Evolutionary conservation across 2,797 vertebrate species (phyloP), one percentile per base, ranked within the genome.

Genomic region (Lithobates sylvaticus): DNA sequence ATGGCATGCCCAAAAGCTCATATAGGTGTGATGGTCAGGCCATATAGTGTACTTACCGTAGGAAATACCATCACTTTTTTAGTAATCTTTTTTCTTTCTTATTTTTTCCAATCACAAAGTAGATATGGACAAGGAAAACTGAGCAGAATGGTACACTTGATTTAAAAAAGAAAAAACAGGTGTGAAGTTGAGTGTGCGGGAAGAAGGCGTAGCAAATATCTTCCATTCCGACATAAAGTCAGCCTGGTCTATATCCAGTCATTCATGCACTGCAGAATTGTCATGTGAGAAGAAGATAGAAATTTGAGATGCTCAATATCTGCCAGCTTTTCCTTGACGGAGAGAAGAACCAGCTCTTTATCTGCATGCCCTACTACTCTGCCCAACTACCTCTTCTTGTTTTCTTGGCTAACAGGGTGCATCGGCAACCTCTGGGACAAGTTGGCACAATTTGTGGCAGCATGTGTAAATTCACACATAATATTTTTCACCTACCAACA

Each of bases 231-330:
- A 18, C 23, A 10, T 36, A 61, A 5, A 74, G n/a, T 75, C 69
- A 75, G 58, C 75, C 71, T 42, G 47, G 42, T 67, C 75, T 84
- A 84, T 64, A 39, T 71, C 64, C 70, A 67, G 70, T 79, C 86
- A 47, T 29, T 32, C 15, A 10, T 5, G 4, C 12, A 21, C 23
- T 10, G 67, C n/a, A 82, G 71, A 47, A 69, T 81, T 81, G 75
- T 58, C 29, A n/a, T 29, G 58, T 69, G 15, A 58, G 42, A 67
- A 36, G 21, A 10, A 9, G 13, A 81, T 10, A 81, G n/a, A 71
- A 26, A 82, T 74, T 18, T 69, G 65, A 36, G 42, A 68, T 47
- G 65, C 23, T 50, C 50, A 67, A 65, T 5, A 16, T 18, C 18
- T 27, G 81, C 81, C 81, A 83, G 65, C 18, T 18, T 13, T 68